Conservation (phyloP, 1,140 invertebrate genomes). For the Tribolium castaneum region DNA sequence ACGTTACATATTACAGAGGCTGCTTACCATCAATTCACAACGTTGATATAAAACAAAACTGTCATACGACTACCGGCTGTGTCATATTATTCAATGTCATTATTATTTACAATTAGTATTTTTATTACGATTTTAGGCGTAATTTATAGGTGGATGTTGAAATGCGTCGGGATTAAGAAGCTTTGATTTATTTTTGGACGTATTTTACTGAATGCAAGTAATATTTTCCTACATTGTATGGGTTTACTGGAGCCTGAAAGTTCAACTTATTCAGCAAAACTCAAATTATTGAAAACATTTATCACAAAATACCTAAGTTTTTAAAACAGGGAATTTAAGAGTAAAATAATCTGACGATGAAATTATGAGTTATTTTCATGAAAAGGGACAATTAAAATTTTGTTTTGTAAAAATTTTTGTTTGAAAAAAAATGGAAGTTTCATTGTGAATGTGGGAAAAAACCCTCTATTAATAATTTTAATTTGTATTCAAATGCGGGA, state of each 20-base stretch:
- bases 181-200: not conserved
- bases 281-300: too few relatives aligned
- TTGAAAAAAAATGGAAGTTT: too few relatives aligned
- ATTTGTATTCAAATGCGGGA: too few relatives aligned
- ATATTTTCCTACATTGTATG: not conserved
- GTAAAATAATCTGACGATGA: too few relatives aligned
- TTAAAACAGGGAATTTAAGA: too few relatives aligned
- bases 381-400: too few relatives aligned
- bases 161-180: not conserved
- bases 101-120: slow-evolving; percentile 37
- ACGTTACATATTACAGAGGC: slow-evolving; percentile 24
- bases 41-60: slow-evolving; percentile 34
- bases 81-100: slow-evolving; percentile 44
- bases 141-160: not conserved
- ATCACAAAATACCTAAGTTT: too few relatives aligned
- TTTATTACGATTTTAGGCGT: not conserved
- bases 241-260: not conserved
- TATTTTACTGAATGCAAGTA: not conserved
- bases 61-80: slow-evolving; percentile 27
- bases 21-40: slow-evolving; percentile 39
- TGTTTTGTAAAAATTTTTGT: too few relatives aligned
- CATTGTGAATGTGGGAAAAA: too few relatives aligned
- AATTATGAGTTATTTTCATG: too few relatives aligned
- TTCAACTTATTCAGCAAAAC: too few relatives aligned
- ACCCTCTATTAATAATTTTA: too few relatives aligned